Percentiles rank a stretch among this genome's conserved stretches.
These are phyloP conservation scores for Drosophila ustulata DNA, from an alignment of 2,888 invertebrate genomes.

Conservation along the genomic window DNA sequence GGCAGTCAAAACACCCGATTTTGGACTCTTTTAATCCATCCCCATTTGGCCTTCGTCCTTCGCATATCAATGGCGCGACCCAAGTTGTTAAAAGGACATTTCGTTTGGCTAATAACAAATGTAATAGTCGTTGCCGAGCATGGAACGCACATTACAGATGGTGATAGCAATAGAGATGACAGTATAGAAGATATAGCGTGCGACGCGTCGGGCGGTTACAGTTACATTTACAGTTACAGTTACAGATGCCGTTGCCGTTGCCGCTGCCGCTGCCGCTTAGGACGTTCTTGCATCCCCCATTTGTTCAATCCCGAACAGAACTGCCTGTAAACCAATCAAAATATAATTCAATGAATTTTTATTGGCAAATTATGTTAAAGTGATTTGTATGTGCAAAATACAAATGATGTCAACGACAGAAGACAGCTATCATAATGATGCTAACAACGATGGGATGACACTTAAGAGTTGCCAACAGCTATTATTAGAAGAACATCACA, in stretches of 20 bases:
- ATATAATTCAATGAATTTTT: constrained; percentile 78
- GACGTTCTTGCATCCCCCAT: neutral
- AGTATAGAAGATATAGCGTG: constrained; percentile 1
- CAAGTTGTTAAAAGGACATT: constrained; percentile 66
- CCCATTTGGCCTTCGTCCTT: constrained; percentile 9
- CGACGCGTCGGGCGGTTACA: neutral
- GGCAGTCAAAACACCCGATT: neutral
- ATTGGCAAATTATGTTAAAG: constrained; percentile 77
- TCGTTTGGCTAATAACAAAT: constrained; percentile 60
- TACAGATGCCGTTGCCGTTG: neutral
- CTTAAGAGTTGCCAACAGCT: neutral
- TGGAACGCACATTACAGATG: constrained; percentile 28
- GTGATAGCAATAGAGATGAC: neutral
- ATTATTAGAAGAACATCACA: neutral
- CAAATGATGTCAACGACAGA: constrained; percentile 20
- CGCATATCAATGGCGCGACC: constrained; percentile 64
- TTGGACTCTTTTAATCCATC: constrained; percentile 1
- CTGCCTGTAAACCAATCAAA: constrained; percentile 69
- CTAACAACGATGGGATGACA: neutral
- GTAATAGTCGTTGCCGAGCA: constrained; percentile 54
- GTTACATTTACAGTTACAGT: neutral
- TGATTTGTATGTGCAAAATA: constrained; percentile 69
- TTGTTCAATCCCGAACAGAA: neutral
- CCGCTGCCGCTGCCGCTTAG: no score
- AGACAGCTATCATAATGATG: neutral